A percentile compares a stretch with the other conserved stretches of the same genome.
These are phyloP conservation scores for Sphenopsis melanotis DNA, from an alignment of 2,797 vertebrate species.

Conservation along the genomic window DNA sequence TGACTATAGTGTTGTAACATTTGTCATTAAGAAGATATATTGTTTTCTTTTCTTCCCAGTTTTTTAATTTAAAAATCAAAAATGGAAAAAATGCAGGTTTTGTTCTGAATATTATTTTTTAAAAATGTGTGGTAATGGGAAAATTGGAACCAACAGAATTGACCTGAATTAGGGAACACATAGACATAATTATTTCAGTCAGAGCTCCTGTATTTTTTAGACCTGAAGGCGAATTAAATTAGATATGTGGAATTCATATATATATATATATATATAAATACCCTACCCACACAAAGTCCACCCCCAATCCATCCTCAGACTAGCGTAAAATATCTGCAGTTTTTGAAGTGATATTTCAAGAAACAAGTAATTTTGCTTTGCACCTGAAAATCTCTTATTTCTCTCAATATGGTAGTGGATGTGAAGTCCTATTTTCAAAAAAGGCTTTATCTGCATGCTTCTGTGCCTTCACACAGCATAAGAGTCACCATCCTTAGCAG, in stretches of 20 bases:
- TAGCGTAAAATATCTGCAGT: background rate
- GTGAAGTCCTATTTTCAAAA: background rate
- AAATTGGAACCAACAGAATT: background rate
- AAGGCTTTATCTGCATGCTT: background rate
- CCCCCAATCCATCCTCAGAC: background rate
- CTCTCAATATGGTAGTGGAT: background rate
- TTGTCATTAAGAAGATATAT: background rate
- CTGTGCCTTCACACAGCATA: background rate
- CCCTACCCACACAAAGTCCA: background rate
- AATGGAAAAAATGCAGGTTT: background rate
- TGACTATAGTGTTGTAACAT: background rate
- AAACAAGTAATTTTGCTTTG: background rate
- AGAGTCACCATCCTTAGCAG: background rate
- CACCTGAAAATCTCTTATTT: background rate
- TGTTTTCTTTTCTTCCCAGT: background rate
- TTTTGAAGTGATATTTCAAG: background rate
- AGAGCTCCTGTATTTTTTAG: background rate
- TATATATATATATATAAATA: background rate
- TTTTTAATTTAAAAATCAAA: background rate
- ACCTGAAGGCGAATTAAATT: background rate
- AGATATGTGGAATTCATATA: background rate
- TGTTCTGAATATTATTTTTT: background rate
- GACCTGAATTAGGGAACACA: background rate
- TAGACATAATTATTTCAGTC: background rate
- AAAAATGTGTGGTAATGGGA: background rate